Evolutionary conservation across 2,888 invertebrate genomes (phyloP), one percentile per base, ranked within the genome.

Genomic region (Drosophila anomelani): DNA sequence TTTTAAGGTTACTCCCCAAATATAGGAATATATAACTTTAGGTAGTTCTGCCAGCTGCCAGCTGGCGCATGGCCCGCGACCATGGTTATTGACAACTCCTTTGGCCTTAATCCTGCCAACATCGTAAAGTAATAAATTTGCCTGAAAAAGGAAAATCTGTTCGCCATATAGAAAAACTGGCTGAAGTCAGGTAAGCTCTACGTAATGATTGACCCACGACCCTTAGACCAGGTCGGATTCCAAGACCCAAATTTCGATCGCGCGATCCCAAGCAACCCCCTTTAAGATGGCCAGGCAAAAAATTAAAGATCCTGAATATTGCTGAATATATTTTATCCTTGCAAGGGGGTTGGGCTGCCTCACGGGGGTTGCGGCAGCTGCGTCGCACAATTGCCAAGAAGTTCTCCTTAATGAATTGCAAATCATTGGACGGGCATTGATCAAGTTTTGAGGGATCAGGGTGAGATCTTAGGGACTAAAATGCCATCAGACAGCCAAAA

Each of bases 171-270:
- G 68, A 66, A 74, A 73, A 69, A 51, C 43, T 53, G 36, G 20
- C 54, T 41, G n/a, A n/a, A 36, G 53, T 41, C 85, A 85, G 85
- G 85, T 83, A 81, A 84, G 79, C 81, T 85, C 73, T 85, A 59
- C 72, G 55, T 80, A 83, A 78, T 81, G 81, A 75, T 67, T 83
- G 85, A 83, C 85, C 81, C 83, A 36, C 70, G 77, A 79, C 73
- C 80, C 78, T 29, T 56, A 63, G 17, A 55, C 60, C 49, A 41
- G 51, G 38, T 12, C 41, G 12, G 57, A 57, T 34, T 26, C 29
- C 29, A 47, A 47, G 64, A 49, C 47, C 23, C 59, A 38, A 58
- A 58, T 13, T 29, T 29, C 7, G 32, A 17, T 44, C 38, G 36
- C 47, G 13, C 59, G n/a, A 61, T 41, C 61, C 39, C 55, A 66